phyloP scores from a whole-genome alignment of 1,140 invertebrate genomes.

The Drosophila kurseongensis region DNA sequence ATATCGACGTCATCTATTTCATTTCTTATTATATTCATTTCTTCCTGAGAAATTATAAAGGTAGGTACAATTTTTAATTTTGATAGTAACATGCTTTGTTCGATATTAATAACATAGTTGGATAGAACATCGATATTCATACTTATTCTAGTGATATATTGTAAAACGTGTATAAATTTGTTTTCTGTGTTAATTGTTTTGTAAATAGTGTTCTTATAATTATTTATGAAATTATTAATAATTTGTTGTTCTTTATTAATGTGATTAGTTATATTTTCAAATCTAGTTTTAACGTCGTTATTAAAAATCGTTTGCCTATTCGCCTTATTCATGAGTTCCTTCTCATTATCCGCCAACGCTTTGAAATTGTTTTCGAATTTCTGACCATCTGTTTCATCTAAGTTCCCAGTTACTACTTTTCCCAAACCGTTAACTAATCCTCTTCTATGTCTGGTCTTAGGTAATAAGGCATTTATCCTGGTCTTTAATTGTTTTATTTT shows the following conservation, averaged over 20 bases:
- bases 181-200: background rate
- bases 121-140: background rate
- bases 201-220: background rate
- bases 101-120: conserved; percentile 3
- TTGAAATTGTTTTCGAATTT: conserved; percentile 1
- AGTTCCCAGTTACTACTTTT: background rate
- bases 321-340: background rate
- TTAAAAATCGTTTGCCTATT: background rate
- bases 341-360: background rate
- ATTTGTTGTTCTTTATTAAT: conserved; percentile 1
- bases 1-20: background rate
- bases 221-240: conserved; percentile 1
- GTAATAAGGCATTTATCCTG: background rate
- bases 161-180: background rate
- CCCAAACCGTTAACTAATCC: conserved; percentile 1
- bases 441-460: background rate
- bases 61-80: background rate
- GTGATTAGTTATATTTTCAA: background rate
- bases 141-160: background rate
- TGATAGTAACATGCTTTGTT: background rate
- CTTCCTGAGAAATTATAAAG: background rate
- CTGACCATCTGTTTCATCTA: background rate
- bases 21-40: background rate
- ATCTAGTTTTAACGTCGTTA: background rate
- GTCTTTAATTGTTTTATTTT: background rate